Evolutionary conservation across 2,797 vertebrate species (phyloP).

Genomic region (Pitangus sulphuratus): DNA sequence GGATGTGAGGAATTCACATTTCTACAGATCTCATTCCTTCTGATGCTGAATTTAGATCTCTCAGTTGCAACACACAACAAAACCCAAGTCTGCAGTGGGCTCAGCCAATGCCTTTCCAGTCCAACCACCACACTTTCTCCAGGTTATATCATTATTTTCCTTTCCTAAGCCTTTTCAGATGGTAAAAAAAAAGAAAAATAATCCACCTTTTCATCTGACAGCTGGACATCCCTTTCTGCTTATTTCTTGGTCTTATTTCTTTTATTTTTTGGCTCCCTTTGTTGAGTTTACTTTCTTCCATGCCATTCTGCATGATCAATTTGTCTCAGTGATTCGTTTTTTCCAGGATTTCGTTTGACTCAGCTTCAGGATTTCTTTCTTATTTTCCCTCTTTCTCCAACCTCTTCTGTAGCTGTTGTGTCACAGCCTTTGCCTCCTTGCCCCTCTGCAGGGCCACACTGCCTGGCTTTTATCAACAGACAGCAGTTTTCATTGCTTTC

Average conservation of each 20-base stretch:
- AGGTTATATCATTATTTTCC: background rate
- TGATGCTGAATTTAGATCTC: background rate
- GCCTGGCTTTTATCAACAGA: accelerated
- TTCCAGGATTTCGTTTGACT: background rate
- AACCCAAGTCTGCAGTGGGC: background rate
- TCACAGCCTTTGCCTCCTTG: background rate
- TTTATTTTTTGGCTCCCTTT: background rate
- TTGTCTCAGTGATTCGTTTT: background rate
- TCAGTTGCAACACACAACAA: background rate
- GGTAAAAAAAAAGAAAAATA: background rate
- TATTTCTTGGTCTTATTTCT: background rate
- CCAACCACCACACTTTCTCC: background rate
- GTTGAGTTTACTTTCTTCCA: background rate
- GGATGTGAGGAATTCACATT: background rate
- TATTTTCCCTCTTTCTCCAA: background rate
- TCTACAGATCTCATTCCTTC: background rate
- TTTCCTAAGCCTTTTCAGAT: background rate
- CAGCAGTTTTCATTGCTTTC: background rate
- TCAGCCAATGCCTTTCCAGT: background rate
- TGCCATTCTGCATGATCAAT: background rate
- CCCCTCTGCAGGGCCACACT: background rate
- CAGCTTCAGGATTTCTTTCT: background rate
- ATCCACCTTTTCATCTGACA: background rate
- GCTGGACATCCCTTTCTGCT: background rate
- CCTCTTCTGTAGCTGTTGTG: background rate